Conservation (phyloP, 2,113 vertebrate genomes). For the Hippopotamus amphibius region DNA sequence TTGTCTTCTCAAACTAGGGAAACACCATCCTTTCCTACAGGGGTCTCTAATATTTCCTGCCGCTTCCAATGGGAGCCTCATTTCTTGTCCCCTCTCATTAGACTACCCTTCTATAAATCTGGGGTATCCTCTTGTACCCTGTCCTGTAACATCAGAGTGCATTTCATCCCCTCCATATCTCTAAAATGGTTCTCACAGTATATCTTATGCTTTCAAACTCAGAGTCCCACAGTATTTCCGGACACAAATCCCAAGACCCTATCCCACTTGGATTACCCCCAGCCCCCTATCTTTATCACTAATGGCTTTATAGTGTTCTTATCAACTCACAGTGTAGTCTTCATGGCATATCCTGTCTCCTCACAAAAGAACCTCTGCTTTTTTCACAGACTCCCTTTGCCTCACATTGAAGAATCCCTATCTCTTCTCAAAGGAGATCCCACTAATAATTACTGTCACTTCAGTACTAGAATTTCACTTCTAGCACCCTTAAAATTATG, state of each 20-base stretch:
- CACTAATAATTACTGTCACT: neutral
- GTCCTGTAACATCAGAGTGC: neutral
- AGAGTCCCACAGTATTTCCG: constrained; percentile 44
- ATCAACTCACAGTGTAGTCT: constrained; percentile 23
- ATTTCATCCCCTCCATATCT: neutral
- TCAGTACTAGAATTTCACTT: neutral
- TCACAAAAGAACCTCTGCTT: neutral
- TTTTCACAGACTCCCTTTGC: neutral
- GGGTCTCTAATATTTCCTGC: constrained; percentile 23
- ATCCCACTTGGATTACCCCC: neutral
- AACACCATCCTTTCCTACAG: neutral
- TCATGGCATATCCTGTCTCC: constrained; percentile 5
- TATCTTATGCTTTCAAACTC: constrained; percentile 44
- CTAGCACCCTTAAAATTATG: constrained; percentile 1
- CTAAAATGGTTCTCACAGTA: neutral
- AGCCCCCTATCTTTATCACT: neutral
- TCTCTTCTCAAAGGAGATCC: neutral
- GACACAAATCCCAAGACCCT: neutral
- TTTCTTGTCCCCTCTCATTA: constrained; percentile 37
- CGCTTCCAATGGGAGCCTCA: neutral
- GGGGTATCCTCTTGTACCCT: neutral
- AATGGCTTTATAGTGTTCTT: neutral
- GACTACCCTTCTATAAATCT: neutral
- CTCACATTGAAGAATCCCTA: neutral
- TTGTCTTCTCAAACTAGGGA: constrained; percentile 50